Percentiles rank a stretch among this genome's conserved stretches.
These are phyloP conservation scores for Osmerus eperlanus DNA, from an alignment of 2,113 vertebrate species.

Conservation along the genomic window DNA sequence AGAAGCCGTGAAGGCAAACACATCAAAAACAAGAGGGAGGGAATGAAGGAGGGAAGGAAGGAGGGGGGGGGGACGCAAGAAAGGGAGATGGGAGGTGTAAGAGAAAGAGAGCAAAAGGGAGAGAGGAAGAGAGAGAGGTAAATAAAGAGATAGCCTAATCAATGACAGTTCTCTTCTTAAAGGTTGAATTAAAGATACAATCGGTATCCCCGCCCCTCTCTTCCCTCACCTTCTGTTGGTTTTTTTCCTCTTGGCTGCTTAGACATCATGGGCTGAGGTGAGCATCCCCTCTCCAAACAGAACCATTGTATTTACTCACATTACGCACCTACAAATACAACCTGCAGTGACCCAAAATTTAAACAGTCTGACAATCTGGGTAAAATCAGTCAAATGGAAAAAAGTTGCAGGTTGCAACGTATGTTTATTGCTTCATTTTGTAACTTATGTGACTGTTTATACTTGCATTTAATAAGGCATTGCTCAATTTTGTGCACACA, in stretches of 20 bases:
- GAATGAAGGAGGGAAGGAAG: constrained; percentile 10
- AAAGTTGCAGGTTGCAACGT: too few species aligned
- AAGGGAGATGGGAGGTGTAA: constrained; percentile 25
- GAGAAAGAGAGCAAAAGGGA: neutral
- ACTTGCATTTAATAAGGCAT: too few species aligned
- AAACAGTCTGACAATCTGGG: too few species aligned
- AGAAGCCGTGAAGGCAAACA: constrained; percentile 96
- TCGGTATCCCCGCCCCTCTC: constrained; percentile 9
- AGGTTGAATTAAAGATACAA: constrained; percentile 27
- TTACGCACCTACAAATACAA: too few species aligned
- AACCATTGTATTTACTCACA: neutral
- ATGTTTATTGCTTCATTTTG: too few species aligned
- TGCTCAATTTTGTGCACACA: too few species aligned
- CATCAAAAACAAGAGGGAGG: constrained; percentile 71
- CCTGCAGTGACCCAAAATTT: too few species aligned
- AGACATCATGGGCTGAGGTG: neutral
- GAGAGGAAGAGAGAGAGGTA: constrained; percentile 4
- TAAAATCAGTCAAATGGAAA: too few species aligned
- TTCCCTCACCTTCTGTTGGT: constrained; percentile 15
- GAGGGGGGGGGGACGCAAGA: constrained; percentile 21
- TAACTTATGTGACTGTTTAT: too few species aligned
- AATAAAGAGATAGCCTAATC: constrained; percentile 11
- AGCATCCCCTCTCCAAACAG: neutral
- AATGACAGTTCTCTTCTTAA: constrained; percentile 31
- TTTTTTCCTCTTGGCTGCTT: constrained; percentile 5